Base-by-base conservation (phyloP, 2,113 vertebrate species). In the Laticauda laticaudata region DNA sequence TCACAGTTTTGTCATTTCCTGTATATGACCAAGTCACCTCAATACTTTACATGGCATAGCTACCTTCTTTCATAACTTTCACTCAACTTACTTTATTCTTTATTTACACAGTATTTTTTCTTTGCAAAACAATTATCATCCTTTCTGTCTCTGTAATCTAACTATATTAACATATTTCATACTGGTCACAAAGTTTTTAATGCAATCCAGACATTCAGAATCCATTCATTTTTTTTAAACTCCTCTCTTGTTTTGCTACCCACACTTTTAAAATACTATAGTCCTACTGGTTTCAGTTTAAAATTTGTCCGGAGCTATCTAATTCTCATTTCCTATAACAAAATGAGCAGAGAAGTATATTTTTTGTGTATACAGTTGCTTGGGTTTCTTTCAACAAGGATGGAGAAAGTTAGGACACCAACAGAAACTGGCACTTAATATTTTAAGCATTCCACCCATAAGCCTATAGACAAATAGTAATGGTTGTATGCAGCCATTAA, bases 401-500 rank as follows among this genome's bases (percentile, higher is more conserved):
- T 43, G 75, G 87, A 94, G 2, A 21, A 90, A 55, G 12, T 87
- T 92, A 48, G 54, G 51, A 96, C 90, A 90, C 43, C 69, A 21
- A 51, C 56, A 56, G 92, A 96, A 95, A 53, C 5, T 39, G 61
- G 64, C 6, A 8, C 55, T 54, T 92, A 2, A 21, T 75, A 91
- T 81, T 55, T 89, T 51, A 87, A 95, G 91, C 87, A 92, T 92
- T 64, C 86, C 85, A 87, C 23, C 29, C 4, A 56, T 34, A 59
- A 59, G 88, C 54, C 53, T 85, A 55, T 96, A 93, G 94, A 87
- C 81, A 1, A 91, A 93, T 7, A 92, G 87, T 96, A 91, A 94
- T 87, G 87, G 18, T 91, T 92, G 93, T 95, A 93, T 95, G 95
- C 93, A 91, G 95, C 92, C 95, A 95, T 48, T 48, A 48, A 93